These are phyloP conservation scores for Chrysomela aeneicollis DNA, from an alignment of 2,888 invertebrate species.

Conservation along the genomic window DNA sequence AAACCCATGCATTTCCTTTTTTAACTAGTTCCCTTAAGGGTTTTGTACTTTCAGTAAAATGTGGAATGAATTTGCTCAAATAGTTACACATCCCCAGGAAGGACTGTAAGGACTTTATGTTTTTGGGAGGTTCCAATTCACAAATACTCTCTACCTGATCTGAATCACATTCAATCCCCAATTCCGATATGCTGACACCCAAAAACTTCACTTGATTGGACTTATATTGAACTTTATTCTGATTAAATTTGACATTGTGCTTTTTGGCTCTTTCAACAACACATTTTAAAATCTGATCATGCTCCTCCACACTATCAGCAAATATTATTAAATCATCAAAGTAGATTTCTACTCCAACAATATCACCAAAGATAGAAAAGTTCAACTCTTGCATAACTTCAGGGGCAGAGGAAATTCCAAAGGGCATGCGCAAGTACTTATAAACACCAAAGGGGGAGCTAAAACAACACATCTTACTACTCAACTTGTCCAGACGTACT, in stretches of 20 bases:
- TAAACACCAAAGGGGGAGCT: background rate
- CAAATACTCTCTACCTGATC: background rate
- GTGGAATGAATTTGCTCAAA: conserved; percentile 7
- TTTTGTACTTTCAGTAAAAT: background rate
- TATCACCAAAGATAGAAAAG: background rate
- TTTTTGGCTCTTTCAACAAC: no score
- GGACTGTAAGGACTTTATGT: conserved; percentile 9
- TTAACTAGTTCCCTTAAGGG: background rate
- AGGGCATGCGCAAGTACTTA: background rate
- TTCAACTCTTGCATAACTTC: background rate
- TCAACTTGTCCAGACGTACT: conserved; percentile 16
- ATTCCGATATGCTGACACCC: background rate
- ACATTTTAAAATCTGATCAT: background rate
- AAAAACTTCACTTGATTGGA: background rate
- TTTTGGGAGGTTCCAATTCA: background rate
- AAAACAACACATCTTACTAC: conserved; percentile 13
- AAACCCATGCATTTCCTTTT: background rate
- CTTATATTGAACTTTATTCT: background rate
- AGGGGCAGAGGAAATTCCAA: background rate
- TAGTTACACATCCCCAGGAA: conserved; percentile 9
- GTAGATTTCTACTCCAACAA: background rate
- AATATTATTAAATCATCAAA: no score
- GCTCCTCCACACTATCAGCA: background rate
- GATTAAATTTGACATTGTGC: no score
- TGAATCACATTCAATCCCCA: background rate